phyloP scores from a whole-genome alignment of 2,888 invertebrate genomes.

The Julus scandinavius region DNA sequence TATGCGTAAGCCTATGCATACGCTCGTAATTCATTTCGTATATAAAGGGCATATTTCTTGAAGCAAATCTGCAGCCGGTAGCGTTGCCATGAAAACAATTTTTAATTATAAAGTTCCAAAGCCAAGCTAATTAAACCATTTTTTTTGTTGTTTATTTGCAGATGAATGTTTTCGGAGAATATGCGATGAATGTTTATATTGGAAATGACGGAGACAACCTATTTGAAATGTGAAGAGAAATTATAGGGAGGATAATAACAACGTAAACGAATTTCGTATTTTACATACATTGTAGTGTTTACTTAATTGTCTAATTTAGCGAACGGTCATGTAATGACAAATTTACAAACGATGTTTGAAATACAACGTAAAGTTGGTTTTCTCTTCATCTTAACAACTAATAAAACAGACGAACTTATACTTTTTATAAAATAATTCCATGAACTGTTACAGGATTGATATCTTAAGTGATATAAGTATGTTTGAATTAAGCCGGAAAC shows the following conservation, averaged over 20 bases:
- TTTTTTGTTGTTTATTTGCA: not conserved
- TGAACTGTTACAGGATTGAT: too few relatives aligned
- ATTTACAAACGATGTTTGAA: not conserved
- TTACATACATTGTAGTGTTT: not conserved
- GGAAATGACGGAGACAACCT: not conserved
- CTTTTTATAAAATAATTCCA: too few relatives aligned
- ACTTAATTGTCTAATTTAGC: not conserved
- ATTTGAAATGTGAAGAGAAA: not conserved
- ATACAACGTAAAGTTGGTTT: too few relatives aligned
- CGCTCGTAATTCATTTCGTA: constrained; percentile 3
- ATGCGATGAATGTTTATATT: not conserved
- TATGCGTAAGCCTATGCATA: not conserved
- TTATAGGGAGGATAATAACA: not conserved
- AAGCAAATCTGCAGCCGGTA: not conserved
- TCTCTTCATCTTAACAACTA: too few relatives aligned
- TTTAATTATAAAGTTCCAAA: not conserved
- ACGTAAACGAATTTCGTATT: not conserved
- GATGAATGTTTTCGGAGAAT: not conserved
- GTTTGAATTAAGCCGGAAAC: too few relatives aligned
- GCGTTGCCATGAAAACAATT: not conserved
- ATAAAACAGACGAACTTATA: too few relatives aligned
- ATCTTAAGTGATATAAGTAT: too few relatives aligned
- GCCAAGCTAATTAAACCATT: not conserved
- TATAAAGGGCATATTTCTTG: not conserved
- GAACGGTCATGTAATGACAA: not conserved